These are phyloP conservation scores for Mayetiola destructor DNA, from an alignment of 2,888 invertebrate genomes.

Conservation along the genomic window DNA sequence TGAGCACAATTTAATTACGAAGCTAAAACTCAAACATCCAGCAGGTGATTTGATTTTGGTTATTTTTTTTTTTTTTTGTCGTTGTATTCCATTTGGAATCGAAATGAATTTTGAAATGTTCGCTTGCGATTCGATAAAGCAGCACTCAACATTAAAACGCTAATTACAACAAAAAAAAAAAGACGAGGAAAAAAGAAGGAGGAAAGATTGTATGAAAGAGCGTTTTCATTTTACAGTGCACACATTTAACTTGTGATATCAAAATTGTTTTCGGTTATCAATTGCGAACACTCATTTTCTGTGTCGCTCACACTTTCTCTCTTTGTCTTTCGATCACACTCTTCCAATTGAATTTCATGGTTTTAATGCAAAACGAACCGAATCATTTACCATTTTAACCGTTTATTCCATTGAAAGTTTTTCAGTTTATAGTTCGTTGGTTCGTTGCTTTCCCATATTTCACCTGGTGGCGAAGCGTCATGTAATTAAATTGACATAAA, in stretches of 20 bases:
- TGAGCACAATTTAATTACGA: not conserved
- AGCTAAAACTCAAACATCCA: not conserved
- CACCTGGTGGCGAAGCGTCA: constrained; percentile 10
- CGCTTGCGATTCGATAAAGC: not conserved
- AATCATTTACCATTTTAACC: not conserved
- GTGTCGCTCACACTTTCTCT: not conserved
- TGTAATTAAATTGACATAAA: constrained; percentile 8
- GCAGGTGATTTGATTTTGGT: not conserved
- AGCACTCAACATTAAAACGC: too few relatives aligned
- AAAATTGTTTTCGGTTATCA: constrained; percentile 2
- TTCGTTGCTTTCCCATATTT: not conserved
- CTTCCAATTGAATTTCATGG: too few relatives aligned
- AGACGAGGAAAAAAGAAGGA: too few relatives aligned
- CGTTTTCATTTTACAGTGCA: too few relatives aligned
- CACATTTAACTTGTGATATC: constrained; percentile 7
- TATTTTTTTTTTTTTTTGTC: not conserved
- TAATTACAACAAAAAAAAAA: too few relatives aligned
- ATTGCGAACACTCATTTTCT: constrained; percentile 8
- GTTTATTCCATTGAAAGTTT: not conserved
- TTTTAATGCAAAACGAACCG: too few relatives aligned
- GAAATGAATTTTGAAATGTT: not conserved
- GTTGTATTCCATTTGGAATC: not conserved
- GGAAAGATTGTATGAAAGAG: not conserved
- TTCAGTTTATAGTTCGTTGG: not conserved
- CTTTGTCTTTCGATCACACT: not conserved